Conservation (phyloP, 2,888 invertebrate genomes). For the Morinoia aosen region DNA sequence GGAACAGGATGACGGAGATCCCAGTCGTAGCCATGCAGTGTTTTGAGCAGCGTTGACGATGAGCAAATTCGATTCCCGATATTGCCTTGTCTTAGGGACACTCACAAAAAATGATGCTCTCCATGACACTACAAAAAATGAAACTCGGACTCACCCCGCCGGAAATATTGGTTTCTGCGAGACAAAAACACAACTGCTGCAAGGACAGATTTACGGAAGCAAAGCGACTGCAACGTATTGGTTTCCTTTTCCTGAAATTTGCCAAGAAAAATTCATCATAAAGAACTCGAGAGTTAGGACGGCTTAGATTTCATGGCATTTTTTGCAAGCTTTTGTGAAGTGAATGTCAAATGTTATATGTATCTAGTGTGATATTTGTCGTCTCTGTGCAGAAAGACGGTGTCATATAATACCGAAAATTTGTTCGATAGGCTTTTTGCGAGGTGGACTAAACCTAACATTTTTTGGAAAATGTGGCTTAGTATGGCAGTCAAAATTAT, state of each 20-base stretch:
- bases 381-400: background rate
- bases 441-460: too few species aligned
- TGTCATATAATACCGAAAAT: background rate
- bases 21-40: conserved; percentile 31
- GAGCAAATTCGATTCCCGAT: conserved; percentile 50
- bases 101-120: conserved; percentile 24
- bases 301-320: background rate
- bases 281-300: background rate
- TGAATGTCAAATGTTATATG: background rate
- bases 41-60: conserved; percentile 26
- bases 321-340: background rate
- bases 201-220: background rate
- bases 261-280: background rate
- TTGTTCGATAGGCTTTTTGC: background rate
- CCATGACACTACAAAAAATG: conserved; percentile 35
- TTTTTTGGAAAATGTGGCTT: too few species aligned
- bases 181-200: conserved; percentile 33
- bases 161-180: conserved; percentile 40
- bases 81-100: conserved; percentile 42
- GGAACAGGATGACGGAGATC: conserved; percentile 19
- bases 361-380: background rate
- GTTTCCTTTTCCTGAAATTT: background rate
- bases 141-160: conserved; percentile 17
- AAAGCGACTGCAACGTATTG: background rate
- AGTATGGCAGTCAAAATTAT: too few species aligned